Evolutionary conservation across 1,140 invertebrate species (phyloP), one percentile per base, ranked within the genome.

Genomic region (Drosophila navojoa): DNA sequence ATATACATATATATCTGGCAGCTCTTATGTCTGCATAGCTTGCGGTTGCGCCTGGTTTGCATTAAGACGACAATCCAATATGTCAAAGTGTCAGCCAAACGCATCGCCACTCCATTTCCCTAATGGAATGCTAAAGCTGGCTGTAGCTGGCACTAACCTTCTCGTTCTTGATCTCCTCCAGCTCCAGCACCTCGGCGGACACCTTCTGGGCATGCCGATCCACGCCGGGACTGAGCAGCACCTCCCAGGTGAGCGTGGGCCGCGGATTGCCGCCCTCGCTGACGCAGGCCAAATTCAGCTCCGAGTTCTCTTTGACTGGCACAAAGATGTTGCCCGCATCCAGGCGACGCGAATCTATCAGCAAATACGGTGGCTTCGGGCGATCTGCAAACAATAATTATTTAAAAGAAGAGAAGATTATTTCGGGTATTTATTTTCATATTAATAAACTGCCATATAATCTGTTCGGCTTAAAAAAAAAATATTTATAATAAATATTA

Each of bases 291-390:
- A 98, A 94, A 45, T 95, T 95, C 32, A 97, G 92, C 79, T 96
- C 95, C 11, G 95, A 95, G 81, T 96, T 96, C 91, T 97, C 96
- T 81, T 96, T 94, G 9, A 96, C 96, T 1, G 96, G 96, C 74
- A 97, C 95, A 92, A 96, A 97, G 55, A 96, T 95, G 92, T 97
- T 97, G 66, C 96, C 96, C 0, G 96, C 95, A 93, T 97, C 96
- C 76, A 97, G 93, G 25, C 96, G 94, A 11, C 96, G 93, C 6
- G 96, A 96, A 91, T 97, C 96, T 89, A 97, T 96, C 80, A 96
- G 93, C 77, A 97, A 93, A 91, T 97, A 97, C 53, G 96, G 96
- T 19, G 95, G 94, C 59, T 95, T 94, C 22, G 96, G 96, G 38
- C 95, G 93, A 92, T 97, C 96, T 97, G 93, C 10, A 93, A 25